Base-by-base conservation (phyloP, 2,888 invertebrate species). In the Zootermopsis nevadensis region DNA sequence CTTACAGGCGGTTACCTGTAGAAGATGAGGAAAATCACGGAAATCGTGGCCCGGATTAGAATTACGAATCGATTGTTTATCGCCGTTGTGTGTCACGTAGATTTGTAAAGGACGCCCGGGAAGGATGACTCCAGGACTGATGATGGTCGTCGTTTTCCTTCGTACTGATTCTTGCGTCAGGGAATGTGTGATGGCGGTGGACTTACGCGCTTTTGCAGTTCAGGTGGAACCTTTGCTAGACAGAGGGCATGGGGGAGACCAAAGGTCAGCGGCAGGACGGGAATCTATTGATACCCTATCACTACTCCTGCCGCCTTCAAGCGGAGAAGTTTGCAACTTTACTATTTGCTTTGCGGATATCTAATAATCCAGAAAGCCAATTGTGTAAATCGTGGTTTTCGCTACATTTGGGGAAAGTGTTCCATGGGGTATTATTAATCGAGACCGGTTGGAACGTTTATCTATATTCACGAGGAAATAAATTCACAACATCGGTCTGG, bases 251-350 rank as follows among this genome's bases (percentile, higher is more conserved):
- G 48, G 48, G 48, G 4, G n/a, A 69, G 74, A 42, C 22, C n/a
- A 74, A 38, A 38, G 74, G 38, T 74, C 74, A 38, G 74, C 22
- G 33, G 31, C 74, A 74, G 38, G 74, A 74, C 24, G 38, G 24
- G n/a, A 74, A 38, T 24, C 0, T 35, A 72, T 72, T 72, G 67
- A 67, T 67, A 67, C 67, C 30, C 67, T 31, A 67, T 30, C 67
- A 67, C 7, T 19, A 2, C 27, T 27, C 60, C 15, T 7, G 15
- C 27, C 30, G 8, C 27, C 27, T 30, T 27, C n/a, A 66, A 48
- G 48, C 15, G 48, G 19, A 48, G 48, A 48, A 48, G 48, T 48
- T 19, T 4, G 19, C 15, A 27, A 27, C 60, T 60, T 60, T n/a
- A 27, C 60, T 8, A n/a, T 60, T 10, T 7, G 69, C 8, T 27